Evolutionary conservation across 2,888 invertebrate species (phyloP).

Genomic region (Drosophila helvetica): DNA sequence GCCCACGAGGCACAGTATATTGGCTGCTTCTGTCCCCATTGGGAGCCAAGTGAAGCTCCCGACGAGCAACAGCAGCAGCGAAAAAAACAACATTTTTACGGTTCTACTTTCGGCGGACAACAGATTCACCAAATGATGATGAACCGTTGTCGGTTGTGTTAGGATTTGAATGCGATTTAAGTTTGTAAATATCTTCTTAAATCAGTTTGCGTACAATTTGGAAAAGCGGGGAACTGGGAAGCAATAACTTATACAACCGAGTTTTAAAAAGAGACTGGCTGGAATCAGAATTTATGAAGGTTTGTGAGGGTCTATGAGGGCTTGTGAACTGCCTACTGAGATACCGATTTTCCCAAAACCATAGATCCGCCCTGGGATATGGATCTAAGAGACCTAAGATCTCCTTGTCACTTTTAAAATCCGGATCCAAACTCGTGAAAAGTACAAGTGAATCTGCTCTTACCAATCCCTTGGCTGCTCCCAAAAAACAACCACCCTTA

Average conservation of each 20-base stretch:
- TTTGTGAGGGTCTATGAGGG: no score
- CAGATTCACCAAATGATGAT: constrained; percentile 47
- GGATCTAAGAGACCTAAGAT: no score
- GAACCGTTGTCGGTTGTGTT: no score
- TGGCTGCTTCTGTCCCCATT: constrained; percentile 42
- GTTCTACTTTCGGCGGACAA: constrained; percentile 13
- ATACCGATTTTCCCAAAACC: no score
- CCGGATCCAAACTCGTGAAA: no score
- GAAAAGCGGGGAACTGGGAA: background rate
- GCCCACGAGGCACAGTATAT: constrained; percentile 59
- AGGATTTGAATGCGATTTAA: no score
- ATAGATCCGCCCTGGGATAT: no score
- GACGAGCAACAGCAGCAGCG: constrained; percentile 17
- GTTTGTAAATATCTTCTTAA: background rate
- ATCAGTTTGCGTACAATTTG: background rate
- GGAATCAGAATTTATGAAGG: no score
- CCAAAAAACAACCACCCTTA: background rate
- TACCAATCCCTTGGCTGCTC: background rate
- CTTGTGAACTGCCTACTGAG: background rate
- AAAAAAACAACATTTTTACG: constrained; percentile 38
- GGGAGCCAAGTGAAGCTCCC: background rate
- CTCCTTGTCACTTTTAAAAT: no score
- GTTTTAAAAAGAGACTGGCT: background rate
- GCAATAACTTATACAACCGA: background rate
- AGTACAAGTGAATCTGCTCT: no score